Conservation (phyloP, 2,888 invertebrate genomes). For the Meta bourneti region DNA sequence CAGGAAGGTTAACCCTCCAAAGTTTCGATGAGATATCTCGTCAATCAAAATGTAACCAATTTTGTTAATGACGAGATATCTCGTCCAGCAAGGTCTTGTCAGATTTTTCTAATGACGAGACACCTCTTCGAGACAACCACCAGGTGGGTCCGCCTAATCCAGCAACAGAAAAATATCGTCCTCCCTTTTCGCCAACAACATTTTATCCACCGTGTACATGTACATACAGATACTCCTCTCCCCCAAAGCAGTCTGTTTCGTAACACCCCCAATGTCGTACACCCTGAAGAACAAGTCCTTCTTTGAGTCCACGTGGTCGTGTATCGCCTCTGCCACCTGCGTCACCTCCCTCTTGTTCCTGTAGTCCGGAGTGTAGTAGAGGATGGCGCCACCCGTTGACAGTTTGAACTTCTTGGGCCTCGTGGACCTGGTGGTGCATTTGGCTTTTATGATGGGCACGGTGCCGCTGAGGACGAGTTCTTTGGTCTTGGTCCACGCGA, state of each 20-base stretch:
- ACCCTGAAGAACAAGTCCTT: constrained; percentile 28
- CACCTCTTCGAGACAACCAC: no score
- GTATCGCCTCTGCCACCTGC: background rate
- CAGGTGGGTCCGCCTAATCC: no score
- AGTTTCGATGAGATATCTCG: no score
- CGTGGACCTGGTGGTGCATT: constrained; percentile 15
- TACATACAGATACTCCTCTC: constrained; percentile 24
- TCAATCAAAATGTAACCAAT: no score
- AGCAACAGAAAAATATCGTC: constrained; percentile 24
- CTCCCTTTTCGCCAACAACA: constrained; percentile 3
- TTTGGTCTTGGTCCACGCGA: constrained; percentile 11
- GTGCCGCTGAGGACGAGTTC: constrained; percentile 21
- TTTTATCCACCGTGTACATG: constrained; percentile 13
- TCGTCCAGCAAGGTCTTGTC: no score
- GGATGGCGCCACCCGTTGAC: constrained; percentile 15
- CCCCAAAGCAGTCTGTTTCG: background rate
- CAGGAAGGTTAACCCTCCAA: no score
- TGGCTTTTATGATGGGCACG: constrained; percentile 26
- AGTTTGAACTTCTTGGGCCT: background rate
- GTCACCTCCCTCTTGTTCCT: constrained; percentile 4
- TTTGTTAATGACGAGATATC: no score
- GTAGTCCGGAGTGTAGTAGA: constrained; percentile 19
- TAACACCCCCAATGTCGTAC: background rate
- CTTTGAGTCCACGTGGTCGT: constrained; percentile 7
- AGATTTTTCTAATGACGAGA: no score